A percentile compares a stretch with the other conserved stretches of the same genome.
Evolutionary conservation across 2,797 vertebrate species (phyloP).

Genomic region (Fratercula arctica): DNA sequence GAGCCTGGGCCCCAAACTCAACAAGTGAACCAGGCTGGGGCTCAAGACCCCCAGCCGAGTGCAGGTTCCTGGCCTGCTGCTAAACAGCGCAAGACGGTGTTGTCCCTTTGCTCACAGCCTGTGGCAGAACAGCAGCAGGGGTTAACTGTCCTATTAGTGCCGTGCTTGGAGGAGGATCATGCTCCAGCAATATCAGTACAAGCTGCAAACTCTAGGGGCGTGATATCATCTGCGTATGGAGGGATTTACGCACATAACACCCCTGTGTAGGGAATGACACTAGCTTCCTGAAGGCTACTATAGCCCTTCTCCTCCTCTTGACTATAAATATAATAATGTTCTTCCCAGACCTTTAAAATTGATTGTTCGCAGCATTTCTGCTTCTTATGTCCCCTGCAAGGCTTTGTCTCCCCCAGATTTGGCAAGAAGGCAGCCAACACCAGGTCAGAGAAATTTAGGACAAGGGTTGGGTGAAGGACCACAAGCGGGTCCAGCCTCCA

Average conservation of each 20-base stretch:
- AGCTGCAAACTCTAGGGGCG: background rate
- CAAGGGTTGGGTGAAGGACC: background rate
- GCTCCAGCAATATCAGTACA: fast-evolving
- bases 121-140: background rate
- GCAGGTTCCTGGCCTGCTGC: background rate
- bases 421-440: background rate
- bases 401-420: background rate
- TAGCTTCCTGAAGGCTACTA: background rate
- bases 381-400: fast-evolving
- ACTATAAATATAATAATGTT: background rate
- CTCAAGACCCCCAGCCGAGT: background rate
- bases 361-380: fast-evolving
- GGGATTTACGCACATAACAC: background rate
- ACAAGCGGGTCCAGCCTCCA: background rate
- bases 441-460: fast-evolving
- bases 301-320: background rate
- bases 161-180: background rate
- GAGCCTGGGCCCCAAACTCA: background rate
- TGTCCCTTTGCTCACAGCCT: background rate
- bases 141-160: background rate
- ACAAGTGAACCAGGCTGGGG: background rate
- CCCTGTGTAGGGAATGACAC: background rate
- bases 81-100: fast-evolving
- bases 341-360: background rate
- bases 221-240: background rate